A percentile compares a stretch with the other conserved stretches of the same genome.
These are phyloP conservation scores for Montifringilla adamsi DNA, from an alignment of 2,113 vertebrate species.

Conservation along the genomic window DNA sequence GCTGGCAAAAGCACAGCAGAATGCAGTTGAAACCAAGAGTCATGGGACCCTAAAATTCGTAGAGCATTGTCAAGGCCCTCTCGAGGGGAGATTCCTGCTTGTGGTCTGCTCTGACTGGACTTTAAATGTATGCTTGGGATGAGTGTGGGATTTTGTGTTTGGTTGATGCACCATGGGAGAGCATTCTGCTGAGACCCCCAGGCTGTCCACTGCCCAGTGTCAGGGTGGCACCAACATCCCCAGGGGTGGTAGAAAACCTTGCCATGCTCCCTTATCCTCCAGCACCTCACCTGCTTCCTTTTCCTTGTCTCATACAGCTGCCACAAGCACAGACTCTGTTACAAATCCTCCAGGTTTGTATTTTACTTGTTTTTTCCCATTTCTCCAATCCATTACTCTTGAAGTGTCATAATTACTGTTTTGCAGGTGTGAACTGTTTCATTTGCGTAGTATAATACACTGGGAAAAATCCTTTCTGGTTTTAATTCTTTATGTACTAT, in stretches of 20 bases:
- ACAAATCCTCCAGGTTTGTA: not conserved
- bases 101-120: fast-evolving
- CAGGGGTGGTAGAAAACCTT: not conserved
- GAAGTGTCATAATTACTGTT: fast-evolving
- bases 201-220: fast-evolving
- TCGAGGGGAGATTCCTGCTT: fast-evolving
- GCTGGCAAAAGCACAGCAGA: fast-evolving
- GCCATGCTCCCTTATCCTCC: fast-evolving
- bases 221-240: not conserved
- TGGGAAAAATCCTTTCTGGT: fast-evolving
- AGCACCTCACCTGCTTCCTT: fast-evolving
- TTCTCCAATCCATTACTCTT: fast-evolving
- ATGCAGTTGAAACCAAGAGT: too few species aligned
- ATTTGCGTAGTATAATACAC: fast-evolving
- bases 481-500: fast-evolving
- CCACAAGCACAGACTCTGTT: fast-evolving
- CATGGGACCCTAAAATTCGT: fast-evolving
- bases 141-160: fast-evolving
- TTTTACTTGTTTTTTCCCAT: fast-evolving
- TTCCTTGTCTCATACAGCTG: fast-evolving
- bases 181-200: fast-evolving
- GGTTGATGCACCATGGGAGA: fast-evolving
- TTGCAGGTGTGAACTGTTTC: fast-evolving
- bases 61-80: not conserved
- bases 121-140: fast-evolving